A percentile compares a stretch with the other conserved stretches of the same genome.
These are phyloP conservation scores for Sitta carolinensis DNA, from an alignment of 2,797 vertebrate species.

Conservation along the genomic window DNA sequence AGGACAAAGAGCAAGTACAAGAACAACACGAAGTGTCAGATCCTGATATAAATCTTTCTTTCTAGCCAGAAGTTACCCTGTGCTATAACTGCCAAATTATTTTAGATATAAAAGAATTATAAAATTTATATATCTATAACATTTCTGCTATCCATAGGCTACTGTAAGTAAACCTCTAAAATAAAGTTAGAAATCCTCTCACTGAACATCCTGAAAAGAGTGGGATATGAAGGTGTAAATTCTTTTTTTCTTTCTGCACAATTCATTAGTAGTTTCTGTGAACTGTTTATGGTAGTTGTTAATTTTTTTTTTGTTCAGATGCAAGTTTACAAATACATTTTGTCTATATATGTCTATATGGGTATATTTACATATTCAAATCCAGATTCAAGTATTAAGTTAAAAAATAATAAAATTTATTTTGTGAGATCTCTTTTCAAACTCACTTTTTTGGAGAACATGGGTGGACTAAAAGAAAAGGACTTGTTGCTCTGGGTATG, in stretches of 20 bases:
- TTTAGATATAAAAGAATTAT: background rate
- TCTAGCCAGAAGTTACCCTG: background rate
- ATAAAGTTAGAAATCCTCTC: background rate
- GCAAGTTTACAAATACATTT: background rate
- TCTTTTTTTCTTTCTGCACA: background rate
- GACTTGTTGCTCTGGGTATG: background rate
- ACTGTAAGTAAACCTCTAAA: background rate
- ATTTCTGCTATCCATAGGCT: background rate
- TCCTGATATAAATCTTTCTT: background rate
- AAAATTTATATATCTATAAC: background rate
- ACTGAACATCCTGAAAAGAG: background rate
- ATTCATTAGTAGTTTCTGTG: background rate
- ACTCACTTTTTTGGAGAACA: background rate
- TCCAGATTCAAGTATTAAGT: background rate
- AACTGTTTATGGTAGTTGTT: background rate
- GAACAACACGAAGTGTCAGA: background rate
- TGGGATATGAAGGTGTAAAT: background rate
- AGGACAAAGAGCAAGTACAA: accelerated
- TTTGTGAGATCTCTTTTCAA: background rate
- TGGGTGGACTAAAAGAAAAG: background rate
- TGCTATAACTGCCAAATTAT: background rate
- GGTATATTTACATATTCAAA: background rate
- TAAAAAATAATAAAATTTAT: background rate
- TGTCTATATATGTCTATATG: background rate
- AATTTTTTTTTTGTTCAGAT: background rate